Base-by-base conservation (phyloP, 2,797 vertebrate species). In the Craterocephalus amniculus region DNA sequence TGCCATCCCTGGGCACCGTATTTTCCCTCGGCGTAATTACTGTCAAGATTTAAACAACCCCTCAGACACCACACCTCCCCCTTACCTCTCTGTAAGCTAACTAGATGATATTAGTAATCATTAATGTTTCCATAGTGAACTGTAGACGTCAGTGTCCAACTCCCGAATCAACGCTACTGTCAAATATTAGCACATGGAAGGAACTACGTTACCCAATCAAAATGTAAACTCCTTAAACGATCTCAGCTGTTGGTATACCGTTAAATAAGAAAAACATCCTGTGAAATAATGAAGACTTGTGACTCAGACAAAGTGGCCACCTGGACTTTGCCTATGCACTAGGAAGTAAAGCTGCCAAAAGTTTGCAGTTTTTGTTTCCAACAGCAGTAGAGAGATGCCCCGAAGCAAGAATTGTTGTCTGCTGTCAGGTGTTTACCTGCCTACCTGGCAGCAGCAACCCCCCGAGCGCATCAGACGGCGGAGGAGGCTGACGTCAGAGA, bases 141-240 rank as follows among this genome's bases (percentile, higher is more conserved):
- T 22, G 61, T 36, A 12, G 56, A 55, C 49, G 64, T 72, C 26
- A 54, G 2, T 6, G 22, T 26, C 71, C 76, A 76, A 65, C 63
- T 76, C 45, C n/a, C 51, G 1, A 7, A 24, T 26, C 24, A 52
- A 27, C 26, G 14, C 60, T 69, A 76, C 74, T 60, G 56, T 26
- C 12, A 56, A 12, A 76, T 40, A 82, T 84, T 74, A 87, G 61
- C n/a, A n/a, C n/a, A 22, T 49, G 45, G 10, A 55, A 48, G 62
- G 58, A 77, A 63, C 69, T 16, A 36, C 45, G 32, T 61, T 67
- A 57, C 63, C 68, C 72, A 70, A 83, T 89, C 83, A 82, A 66
- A 82, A 57, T 57, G 54, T 66, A 75, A 83, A 61, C 70, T 77
- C 76, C 76, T 81, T 57, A 64, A 67, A 61, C 79, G 70, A 83